Percentiles rank a stretch among this genome's conserved stretches.
These are phyloP conservation scores for Zele albiditarsus DNA, from an alignment of 2,888 invertebrate species.

Conservation along the genomic window DNA sequence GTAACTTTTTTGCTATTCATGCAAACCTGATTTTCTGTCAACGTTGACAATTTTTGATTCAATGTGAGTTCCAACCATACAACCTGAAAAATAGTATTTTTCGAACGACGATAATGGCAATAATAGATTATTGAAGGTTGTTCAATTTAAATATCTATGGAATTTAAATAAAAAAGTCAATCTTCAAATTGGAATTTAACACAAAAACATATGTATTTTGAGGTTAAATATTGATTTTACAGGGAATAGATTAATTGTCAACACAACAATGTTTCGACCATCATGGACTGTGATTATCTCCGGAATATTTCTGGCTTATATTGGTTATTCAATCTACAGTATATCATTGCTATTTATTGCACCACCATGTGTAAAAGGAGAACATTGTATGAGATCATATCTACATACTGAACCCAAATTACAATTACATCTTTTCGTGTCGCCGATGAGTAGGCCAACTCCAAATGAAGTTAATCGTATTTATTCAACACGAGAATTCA, in stretches of 20 bases:
- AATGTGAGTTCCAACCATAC: background rate
- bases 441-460: conserved; percentile 77
- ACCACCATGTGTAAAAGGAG: conserved; percentile 79
- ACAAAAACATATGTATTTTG: background rate
- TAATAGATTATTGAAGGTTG: background rate
- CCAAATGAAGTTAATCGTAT: conserved; percentile 77
- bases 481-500: conserved; percentile 78
- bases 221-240: background rate
- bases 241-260: background rate
- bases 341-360: conserved; percentile 83
- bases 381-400: conserved; percentile 82
- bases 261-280: conserved; percentile 61
- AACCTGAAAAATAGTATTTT: no score
- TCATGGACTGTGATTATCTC: conserved; percentile 79
- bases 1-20: background rate
- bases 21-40: background rate
- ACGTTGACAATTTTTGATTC: background rate
- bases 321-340: conserved; percentile 84
- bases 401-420: conserved; percentile 80
- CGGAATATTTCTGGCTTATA: conserved; percentile 80
- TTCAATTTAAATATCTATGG: background rate
- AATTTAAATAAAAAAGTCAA: background rate
- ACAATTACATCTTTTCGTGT: conserved; percentile 82
- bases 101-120: background rate
- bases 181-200: background rate